Evolutionary conservation across 1,140 invertebrate species (phyloP), one percentile per base, ranked within the genome.

Genomic region (Drosophila nigrodunni): DNA sequence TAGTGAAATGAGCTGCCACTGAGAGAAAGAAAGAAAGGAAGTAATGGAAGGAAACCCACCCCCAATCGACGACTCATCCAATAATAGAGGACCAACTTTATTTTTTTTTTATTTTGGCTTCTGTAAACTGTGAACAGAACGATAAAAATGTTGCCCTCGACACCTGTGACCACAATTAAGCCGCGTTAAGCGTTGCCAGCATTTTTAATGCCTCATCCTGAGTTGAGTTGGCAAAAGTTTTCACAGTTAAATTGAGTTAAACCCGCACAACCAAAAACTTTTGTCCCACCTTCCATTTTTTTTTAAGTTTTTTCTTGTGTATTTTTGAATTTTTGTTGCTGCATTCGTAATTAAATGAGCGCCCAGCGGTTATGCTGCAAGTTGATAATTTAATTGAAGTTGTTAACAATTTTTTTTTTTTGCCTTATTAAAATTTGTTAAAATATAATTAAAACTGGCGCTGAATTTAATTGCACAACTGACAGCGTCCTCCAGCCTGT

Each of bases 121-220:
- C 25, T 70, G 76, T 77, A 86, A 86, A 82, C 88, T 90, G 82
- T 90, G 88, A 90, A 90, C 88, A 87, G 73, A 90, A 90, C 83
- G 85, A 90, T 90, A 90, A 90, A 90, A 90, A 90, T 91, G 61
- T 75, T 44, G 64, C 72, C 72, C 72, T 78, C 82, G 54, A 78
- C 88, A 90, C 88, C 88, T 90, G 88, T 76, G 88, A 91, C 88
- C 88, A 91, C 88, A 90, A 91, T 90, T 90, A 90, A 90, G 88
- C 75, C 82, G 82, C 80, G 80, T 88, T 85, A 83, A 89, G 81
- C 75, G 78, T 74, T 90, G 65, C 72, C 78, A 49, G 60, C 49
- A 78, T 69, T 74, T 61, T 74, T 74, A 60, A 68, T 68, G 72
- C 68, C 35, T 34, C 54, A 49, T 39, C 39, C 47, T 58, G 74